A percentile compares a stretch with the other conserved stretches of the same genome.
These are phyloP conservation scores for Phengaris alcon DNA, from an alignment of 2,888 invertebrate genomes.

Conservation along the genomic window DNA sequence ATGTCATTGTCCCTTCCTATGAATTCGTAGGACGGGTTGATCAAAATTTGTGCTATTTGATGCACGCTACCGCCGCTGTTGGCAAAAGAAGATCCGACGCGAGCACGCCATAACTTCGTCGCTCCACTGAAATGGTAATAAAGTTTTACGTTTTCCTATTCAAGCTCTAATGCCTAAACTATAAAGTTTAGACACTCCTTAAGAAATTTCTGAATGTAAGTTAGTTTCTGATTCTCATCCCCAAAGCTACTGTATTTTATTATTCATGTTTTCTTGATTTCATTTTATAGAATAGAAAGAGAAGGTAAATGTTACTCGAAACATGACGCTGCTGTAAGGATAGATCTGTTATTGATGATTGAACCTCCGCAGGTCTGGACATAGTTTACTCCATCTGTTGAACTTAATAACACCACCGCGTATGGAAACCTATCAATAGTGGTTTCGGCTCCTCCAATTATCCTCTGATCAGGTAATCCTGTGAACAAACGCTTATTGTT, in stretches of 20 bases:
- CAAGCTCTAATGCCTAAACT: background rate
- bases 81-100: slow-evolving; percentile 45
- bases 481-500: background rate
- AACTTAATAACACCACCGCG: background rate
- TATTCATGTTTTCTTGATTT: too few relatives aligned
- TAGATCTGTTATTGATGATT: slow-evolving; percentile 9
- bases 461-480: slow-evolving; percentile 1
- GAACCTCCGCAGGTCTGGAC: background rate
- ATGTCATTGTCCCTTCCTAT: slow-evolving; percentile 47
- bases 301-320: background rate
- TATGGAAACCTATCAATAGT: background rate
- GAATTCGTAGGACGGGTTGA: slow-evolving; percentile 43
- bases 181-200: too few relatives aligned
- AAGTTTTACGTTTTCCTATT: background rate
- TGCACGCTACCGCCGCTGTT: slow-evolving; percentile 43
- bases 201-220: too few relatives aligned
- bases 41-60: slow-evolving; percentile 34
- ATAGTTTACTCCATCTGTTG: background rate
- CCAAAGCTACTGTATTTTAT: too few relatives aligned
- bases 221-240: too few relatives aligned
- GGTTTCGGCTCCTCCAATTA: background rate
- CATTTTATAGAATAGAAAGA: too few relatives aligned
- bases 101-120: slow-evolving; percentile 38
- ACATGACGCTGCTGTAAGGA: background rate
- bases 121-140: background rate